Evolutionary conservation across 64 coral and sea anemone genomes (phyloP), one percentile per base, ranked within the genome.

Genomic region (Actinia equina): DNA sequence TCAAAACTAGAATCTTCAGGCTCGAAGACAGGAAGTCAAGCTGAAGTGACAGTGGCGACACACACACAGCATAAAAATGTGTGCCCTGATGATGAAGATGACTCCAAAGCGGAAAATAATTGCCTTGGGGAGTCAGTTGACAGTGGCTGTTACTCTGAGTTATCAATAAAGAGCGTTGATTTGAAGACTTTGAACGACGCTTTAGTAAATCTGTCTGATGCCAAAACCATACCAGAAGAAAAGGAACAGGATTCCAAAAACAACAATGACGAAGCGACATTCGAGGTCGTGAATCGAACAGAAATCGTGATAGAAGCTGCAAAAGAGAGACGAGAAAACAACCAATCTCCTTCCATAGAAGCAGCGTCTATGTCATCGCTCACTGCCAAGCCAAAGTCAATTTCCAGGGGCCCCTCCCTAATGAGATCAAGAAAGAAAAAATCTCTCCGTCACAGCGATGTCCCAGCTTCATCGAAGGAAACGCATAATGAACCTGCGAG

Each of bases 381-480:
- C 6, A 60, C 30, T 20, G 41, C 19, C 17, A 78, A 79, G 43
- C 86, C 86, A 37, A 87, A 15, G 18, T 83, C 85, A 1, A 25
- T 83, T 25, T 58, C 44, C 17, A 77, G 85, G 10, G 77, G 84
- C 19, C 90, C 90, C 0, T 92, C 90, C 17, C 74, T 92, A 5
- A 87, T 92, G 90, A 82, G 71, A 54, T 92, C 90, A 11, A 61
- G 79, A 44, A 87, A 41, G 56, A 52, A 78, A 63, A 92, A 80
- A 26, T 92, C 90, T 17, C 77, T 87, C 18, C 77, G 86, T 4
- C 43, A 83, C 56, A 49, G 59, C 19, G 57, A 59, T 53, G 44
- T 26, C 22, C 19, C 56, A 18, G 59, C 86, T 52, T 43, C 63
- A 16, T 20, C 81, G 30, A 37, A 37, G 30, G 30, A 37, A 37